Base-by-base conservation (phyloP, 1,140 invertebrate species). In the Anadara kagoshimensis region DNA sequence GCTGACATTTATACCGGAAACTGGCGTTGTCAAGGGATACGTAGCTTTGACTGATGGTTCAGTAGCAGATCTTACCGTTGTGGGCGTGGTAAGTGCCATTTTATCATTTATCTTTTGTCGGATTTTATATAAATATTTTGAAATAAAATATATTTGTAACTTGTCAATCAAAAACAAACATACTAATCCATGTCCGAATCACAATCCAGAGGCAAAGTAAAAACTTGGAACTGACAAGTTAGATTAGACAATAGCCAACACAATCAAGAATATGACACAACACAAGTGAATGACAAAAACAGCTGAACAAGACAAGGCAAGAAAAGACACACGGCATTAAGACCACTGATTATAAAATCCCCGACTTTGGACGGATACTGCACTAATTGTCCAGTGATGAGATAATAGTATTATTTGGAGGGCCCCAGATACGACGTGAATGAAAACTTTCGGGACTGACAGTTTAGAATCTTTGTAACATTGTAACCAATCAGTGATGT, bases 71-170 rank as follows among this genome's bases (percentile, higher is more conserved):
- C 43, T 75, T 2, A 26, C n/a, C 2, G 66, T 75, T 18, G 41
- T 51, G 12, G 73, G 66, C 7, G 73, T 75, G n/a, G 73, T 75
- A 64, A 51, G 73, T 75, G 54, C 8, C 51, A 22, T 47, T 24
- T 63, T 11, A 7, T 41, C 16, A 11, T 1, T 36, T 18, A 4
- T 18, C 14, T 24, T 24, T 7, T 24, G 54, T 12, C 1, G n/a
- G 26, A 14, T 14, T n/a, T 20, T n/a, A 24, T 20, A 29, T 14
- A 2, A 29, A n/a, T 3, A 1, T 24, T 20, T 57, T 57, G 5
- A 57, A 22, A 24, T 10, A 20, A 56, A 56, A 56, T 12, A 20
- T 8, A 24, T 56, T n/a, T 12, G 8, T 56, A 24, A 56, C 16
- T n/a, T n/a, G n/a, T n/a, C n/a, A n/a, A n/a, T n/a, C n/a, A n/a